These are phyloP conservation scores for Centruroides vittatus DNA, from an alignment of 1,140 invertebrate genomes.

Conservation along the genomic window DNA sequence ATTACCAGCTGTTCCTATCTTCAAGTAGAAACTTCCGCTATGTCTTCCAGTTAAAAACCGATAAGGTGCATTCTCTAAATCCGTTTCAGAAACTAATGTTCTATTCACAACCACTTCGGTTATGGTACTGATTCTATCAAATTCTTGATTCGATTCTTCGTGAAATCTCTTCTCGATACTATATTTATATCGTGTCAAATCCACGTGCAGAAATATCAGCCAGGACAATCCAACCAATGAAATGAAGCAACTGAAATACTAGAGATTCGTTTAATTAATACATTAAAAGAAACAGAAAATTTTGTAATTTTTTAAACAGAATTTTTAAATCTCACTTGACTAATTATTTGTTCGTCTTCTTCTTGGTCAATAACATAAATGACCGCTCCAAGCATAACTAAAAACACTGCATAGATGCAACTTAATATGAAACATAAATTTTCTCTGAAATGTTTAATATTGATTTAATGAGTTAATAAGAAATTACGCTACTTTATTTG, in stretches of 20 bases:
- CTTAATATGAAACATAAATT: slow-evolving; percentile 5
- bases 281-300: too few relatives aligned
- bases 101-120: slow-evolving; percentile 18
- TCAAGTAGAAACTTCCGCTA: slow-evolving; percentile 54
- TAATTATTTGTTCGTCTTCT: slow-evolving; percentile 18
- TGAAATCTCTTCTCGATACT: slow-evolving; percentile 11
- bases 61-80: slow-evolving; percentile 19
- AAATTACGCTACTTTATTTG: too few relatives aligned
- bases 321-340: not conserved
- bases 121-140: slow-evolving; percentile 9
- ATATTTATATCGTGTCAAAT: slow-evolving; percentile 18
- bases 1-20: slow-evolving; percentile 52
- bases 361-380: slow-evolving; percentile 44
- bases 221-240: slow-evolving; percentile 15
- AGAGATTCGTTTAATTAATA: not conserved
- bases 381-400: slow-evolving; percentile 46
- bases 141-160: slow-evolving; percentile 7
- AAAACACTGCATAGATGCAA: slow-evolving; percentile 44
- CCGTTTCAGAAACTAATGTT: slow-evolving; percentile 22
- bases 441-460: not conserved
- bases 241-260: slow-evolving; percentile 12
- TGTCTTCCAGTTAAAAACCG: slow-evolving; percentile 35
- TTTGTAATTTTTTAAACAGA: too few relatives aligned
- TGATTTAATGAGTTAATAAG: not conserved
- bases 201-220: slow-evolving; percentile 18